These are phyloP conservation scores for Tetraneura akinire DNA, from an alignment of 1,140 invertebrate genomes.

Conservation along the genomic window DNA sequence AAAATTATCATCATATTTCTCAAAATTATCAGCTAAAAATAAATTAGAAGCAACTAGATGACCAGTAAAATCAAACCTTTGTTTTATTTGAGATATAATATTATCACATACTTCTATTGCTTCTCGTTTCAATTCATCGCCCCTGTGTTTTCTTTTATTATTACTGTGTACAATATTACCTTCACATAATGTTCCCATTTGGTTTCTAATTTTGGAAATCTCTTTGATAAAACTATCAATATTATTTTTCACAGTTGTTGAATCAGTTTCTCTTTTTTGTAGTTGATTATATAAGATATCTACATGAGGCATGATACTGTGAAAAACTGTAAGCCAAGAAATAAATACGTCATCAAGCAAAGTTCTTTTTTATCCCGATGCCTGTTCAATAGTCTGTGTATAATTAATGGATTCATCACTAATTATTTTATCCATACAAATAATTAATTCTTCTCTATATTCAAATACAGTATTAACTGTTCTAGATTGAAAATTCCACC, in stretches of 20 bases:
- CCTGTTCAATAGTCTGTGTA: not conserved
- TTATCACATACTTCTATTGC: not conserved
- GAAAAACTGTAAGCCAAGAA: not conserved
- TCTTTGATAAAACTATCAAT: not conserved
- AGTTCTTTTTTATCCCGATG: not conserved
- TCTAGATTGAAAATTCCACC: conserved; percentile 22
- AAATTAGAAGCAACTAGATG: not conserved
- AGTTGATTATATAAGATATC: not conserved
- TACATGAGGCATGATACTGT: not conserved
- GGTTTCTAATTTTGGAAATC: not conserved
- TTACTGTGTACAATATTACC: not conserved
- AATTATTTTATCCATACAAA: not conserved
- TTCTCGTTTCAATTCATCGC: not conserved
- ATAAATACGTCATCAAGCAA: not conserved
- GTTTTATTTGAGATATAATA: conserved; percentile 1
- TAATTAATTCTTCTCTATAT: not conserved
- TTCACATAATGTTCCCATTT: not conserved
- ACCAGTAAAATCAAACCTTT: conserved; percentile 13
- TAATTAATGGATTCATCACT: not conserved
- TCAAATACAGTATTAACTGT: not conserved
- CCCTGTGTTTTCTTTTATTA: not conserved
- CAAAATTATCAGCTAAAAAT: not conserved
- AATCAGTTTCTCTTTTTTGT: conserved; percentile 6
- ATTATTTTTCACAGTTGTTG: not conserved
- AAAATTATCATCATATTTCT: not conserved